phyloP scores from a whole-genome alignment of 2,888 invertebrate species.

The Drosophila antonietae region DNA sequence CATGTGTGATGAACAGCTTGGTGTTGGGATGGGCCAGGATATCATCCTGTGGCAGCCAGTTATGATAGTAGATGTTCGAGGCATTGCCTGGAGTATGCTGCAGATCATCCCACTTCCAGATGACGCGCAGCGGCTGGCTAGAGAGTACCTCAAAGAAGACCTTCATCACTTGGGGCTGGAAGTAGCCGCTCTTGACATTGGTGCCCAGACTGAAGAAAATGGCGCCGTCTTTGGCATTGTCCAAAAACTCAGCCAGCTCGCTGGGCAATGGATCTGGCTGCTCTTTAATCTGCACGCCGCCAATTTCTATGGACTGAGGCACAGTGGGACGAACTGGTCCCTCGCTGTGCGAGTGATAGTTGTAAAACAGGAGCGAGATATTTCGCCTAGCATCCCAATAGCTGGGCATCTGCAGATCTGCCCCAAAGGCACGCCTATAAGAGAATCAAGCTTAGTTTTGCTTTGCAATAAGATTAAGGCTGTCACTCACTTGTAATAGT shows the following conservation, averaged over 20 bases:
- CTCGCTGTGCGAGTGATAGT: conserved; percentile 76
- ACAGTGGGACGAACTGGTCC: conserved; percentile 78
- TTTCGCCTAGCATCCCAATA: conserved; percentile 65
- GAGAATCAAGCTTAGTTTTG: too few species aligned
- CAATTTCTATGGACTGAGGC: conserved; percentile 79
- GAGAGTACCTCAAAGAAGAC: conserved; percentile 86
- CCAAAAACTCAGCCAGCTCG: conserved; percentile 68
- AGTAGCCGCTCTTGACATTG: conserved; percentile 73
- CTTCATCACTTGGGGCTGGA: conserved; percentile 85
- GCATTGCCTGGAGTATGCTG: conserved; percentile 86
- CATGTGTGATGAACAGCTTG: conserved; percentile 87
- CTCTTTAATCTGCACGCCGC: conserved; percentile 82
- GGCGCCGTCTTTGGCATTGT: conserved; percentile 79
- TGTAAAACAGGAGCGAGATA: conserved; percentile 76
- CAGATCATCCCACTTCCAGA: conserved; percentile 89
- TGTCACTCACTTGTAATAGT: conserved; percentile 42
- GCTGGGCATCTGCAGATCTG: conserved; percentile 54
- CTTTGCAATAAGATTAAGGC: not conserved
- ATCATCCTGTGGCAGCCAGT: conserved; percentile 90
- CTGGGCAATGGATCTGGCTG: conserved; percentile 77
- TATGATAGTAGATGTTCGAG: conserved; percentile 86
- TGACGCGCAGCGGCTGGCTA: conserved; percentile 86
- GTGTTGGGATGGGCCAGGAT: conserved; percentile 87
- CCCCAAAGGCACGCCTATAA: conserved; percentile 46
- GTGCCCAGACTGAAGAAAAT: conserved; percentile 85